Base-by-base conservation (phyloP, 2,888 invertebrate species). In the Plebejus melissa region DNA sequence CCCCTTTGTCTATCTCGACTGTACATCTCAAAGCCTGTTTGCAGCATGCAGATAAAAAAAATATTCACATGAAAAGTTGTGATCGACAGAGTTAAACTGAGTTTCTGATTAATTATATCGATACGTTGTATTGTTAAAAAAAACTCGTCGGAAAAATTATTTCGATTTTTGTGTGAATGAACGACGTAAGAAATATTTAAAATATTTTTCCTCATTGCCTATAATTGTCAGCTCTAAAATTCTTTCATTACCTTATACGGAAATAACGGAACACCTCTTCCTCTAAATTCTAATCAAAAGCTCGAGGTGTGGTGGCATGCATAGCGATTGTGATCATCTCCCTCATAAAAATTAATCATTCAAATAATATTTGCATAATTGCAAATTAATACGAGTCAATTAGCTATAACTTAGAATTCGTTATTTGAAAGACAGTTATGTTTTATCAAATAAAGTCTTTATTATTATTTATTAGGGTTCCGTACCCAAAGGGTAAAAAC, bases 21-120 rank as follows among this genome's bases (percentile, higher is more conserved):
- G 72, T 50, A 72, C 50, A 72, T 72, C 72, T 72, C 13, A 41
- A 54, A 72, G 72, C 72, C 72, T 32, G 72, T 72, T 28, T 32
- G 72, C 72, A 65, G 32, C 11, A 36, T 65, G 65, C 65, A 65
- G 32, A 65, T 65, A 32, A 65, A 11, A 65, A 65, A 28, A 60
- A 28, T 58, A 28, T 4, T 28, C 13, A 32, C 16, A 36, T 11
- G 36, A 65, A 65, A 32, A 65, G 13, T 13, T 65, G 32, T 36
- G 13, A 54, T 13, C 16, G 16, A 16, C 54, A 54, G 16, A 65
- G 32, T 5, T 13, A 32, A 5, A 13, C 13, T 16, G 60, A 32
- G 54, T 54, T 16, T 54, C 13, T 4, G 54, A 54, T 54, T 4
- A 16, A 54, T 54, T 13, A 54, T 16, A 54, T 54, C 54, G 54